These are phyloP conservation scores for Anodontia alba DNA, from an alignment of 2,888 invertebrate species.

Conservation along the genomic window DNA sequence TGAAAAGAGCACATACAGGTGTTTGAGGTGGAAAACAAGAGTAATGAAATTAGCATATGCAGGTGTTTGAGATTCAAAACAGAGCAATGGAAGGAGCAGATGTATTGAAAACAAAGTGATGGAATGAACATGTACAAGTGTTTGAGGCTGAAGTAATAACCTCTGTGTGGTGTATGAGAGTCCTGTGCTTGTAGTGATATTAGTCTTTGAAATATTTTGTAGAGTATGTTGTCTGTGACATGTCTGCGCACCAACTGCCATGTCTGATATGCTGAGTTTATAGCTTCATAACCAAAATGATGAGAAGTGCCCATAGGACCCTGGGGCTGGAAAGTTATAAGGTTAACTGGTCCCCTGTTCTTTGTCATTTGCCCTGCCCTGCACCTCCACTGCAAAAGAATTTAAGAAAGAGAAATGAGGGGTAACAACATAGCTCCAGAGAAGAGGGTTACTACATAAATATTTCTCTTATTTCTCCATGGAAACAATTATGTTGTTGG, in stretches of 20 bases:
- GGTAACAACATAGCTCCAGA: too few species aligned
- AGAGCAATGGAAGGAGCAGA: too few species aligned
- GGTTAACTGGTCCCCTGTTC: not conserved
- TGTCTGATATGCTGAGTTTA: not conserved
- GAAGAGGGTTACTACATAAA: too few species aligned
- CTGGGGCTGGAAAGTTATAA: slow-evolving; percentile 1
- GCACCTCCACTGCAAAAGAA: not conserved
- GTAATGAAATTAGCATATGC: too few species aligned
- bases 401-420: not conserved
- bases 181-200: not conserved
- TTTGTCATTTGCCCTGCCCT: not conserved
- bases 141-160: not conserved
- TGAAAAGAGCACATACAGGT: too few species aligned
- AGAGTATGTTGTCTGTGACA: not conserved
- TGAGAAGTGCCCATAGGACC: not conserved
- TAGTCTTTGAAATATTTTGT: not conserved
- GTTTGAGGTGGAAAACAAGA: too few species aligned
- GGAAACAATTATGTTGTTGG: too few species aligned
- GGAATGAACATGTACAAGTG: too few species aligned
- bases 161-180: not conserved
- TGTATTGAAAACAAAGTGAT: too few species aligned
- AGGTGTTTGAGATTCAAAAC: too few species aligned
- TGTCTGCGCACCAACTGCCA: slow-evolving; percentile 1
- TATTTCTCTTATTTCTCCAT: too few species aligned
- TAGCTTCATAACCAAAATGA: not conserved